These are phyloP conservation scores for Phoxinus phoxinus DNA, from an alignment of 2,113 vertebrate species.

Conservation along the genomic window DNA sequence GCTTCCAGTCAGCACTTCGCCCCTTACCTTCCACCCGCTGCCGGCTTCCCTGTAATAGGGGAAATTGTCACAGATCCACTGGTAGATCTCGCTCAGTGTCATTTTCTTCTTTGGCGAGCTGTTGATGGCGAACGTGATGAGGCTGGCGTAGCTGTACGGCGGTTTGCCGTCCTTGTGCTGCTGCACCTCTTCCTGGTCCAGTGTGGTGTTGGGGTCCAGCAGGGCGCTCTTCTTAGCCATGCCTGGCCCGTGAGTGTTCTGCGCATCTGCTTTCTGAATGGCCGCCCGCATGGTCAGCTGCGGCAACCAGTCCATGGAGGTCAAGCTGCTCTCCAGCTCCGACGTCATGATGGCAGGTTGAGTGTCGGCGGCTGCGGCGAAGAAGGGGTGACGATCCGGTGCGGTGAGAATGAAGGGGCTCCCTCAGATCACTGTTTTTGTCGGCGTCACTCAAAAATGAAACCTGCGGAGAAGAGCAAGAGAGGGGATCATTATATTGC, in stretches of 20 bases:
- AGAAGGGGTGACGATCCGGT: conserved; percentile 56
- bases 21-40: conserved; percentile 93
- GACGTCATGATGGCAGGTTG: conserved; percentile 84
- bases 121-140: conserved; percentile 94
- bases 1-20: not conserved
- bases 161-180: conserved; percentile 94
- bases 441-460: conserved; percentile 52
- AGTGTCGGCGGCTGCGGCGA: conserved; percentile 47
- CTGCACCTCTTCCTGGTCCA: conserved; percentile 91
- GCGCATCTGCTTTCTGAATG: conserved; percentile 87
- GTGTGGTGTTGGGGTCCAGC: conserved; percentile 87
- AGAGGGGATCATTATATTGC: conserved; percentile 28
- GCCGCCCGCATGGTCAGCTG: conserved; percentile 92
- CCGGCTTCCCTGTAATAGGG: conserved; percentile 92
- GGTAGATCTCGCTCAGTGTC: conserved; percentile 94
- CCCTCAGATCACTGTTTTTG: conserved; percentile 71
- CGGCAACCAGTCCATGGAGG: conserved; percentile 94
- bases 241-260: conserved; percentile 83
- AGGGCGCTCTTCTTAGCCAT: conserved; percentile 87
- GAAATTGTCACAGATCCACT: conserved; percentile 94
- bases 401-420: conserved; percentile 55
- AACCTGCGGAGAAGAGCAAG: conserved; percentile 64
- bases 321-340: conserved; percentile 93
- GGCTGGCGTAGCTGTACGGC: conserved; percentile 92
- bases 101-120: conserved; percentile 94